A percentile compares a stretch with the other conserved stretches of the same genome.
Evolutionary conservation across 2,797 vertebrate genomes (phyloP).

Genomic region (Sus cebifrons): DNA sequence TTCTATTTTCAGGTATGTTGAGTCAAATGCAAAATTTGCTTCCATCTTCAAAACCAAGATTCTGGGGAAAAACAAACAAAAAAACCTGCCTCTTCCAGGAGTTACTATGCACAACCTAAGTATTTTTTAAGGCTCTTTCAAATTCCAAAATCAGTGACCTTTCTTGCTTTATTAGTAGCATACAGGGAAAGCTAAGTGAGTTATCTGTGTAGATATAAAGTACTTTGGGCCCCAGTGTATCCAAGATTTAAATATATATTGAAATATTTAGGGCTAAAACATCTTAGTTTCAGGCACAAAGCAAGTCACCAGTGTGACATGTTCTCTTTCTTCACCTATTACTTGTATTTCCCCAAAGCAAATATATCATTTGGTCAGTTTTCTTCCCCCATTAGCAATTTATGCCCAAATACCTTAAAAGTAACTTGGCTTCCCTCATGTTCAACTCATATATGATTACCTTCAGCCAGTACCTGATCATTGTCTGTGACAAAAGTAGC

Average conservation of each 20-base stretch:
- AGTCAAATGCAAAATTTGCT: conserved; percentile 46
- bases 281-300: conserved; percentile 31
- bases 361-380: conserved; percentile 33
- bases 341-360: conserved; percentile 36
- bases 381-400: neutral
- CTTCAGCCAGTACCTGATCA: neutral
- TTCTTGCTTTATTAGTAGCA: conserved; percentile 42
- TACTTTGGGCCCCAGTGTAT: neutral
- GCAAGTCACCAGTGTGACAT: neutral
- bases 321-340: conserved; percentile 11
- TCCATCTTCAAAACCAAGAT: conserved; percentile 48
- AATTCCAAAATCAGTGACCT: conserved; percentile 19
- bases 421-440: neutral
- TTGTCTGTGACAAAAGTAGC: conserved; percentile 16
- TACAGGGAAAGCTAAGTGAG: neutral
- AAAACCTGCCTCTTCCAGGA: neutral
- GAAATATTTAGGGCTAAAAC: conserved; percentile 17
- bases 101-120: neutral
- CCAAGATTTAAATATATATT: conserved; percentile 21
- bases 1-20: neutral
- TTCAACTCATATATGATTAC: neutral
- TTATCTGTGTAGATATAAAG: neutral
- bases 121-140: conserved; percentile 47
- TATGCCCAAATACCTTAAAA: neutral
- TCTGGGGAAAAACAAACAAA: conserved; percentile 20